These are phyloP conservation scores for Holacanthella duospinosa DNA, from an alignment of 2,888 invertebrate genomes.

Conservation along the genomic window DNA sequence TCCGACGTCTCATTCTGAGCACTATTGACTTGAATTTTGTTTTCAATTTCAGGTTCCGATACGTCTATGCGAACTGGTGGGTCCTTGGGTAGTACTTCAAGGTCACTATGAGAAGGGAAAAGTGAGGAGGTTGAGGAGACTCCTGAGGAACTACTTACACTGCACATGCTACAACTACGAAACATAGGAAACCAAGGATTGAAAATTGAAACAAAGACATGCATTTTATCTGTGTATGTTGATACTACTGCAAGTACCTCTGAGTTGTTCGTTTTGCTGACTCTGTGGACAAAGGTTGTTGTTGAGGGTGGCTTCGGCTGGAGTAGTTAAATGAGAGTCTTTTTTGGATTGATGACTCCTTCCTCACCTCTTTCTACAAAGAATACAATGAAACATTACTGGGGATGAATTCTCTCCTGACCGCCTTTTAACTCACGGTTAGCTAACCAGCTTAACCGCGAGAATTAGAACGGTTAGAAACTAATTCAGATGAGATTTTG, in stretches of 20 bases:
- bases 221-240: too few relatives aligned
- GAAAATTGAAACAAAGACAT: conserved; percentile 14
- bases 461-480: too few relatives aligned
- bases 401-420: not conserved
- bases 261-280: conserved; percentile 26
- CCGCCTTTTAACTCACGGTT: too few relatives aligned
- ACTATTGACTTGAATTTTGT: too few relatives aligned
- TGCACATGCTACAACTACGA: conserved; percentile 37
- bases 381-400: conserved; percentile 12
- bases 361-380: conserved; percentile 45
- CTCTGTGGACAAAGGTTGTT: conserved; percentile 20
- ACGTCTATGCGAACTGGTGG: not conserved
- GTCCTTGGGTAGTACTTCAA: conserved; percentile 22
- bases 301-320: conserved; percentile 37
- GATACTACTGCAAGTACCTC: too few relatives aligned
- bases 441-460: too few relatives aligned
- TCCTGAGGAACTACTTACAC: conserved; percentile 37
- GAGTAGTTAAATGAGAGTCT: conserved; percentile 53
- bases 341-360: conserved; percentile 50
- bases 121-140: conserved; percentile 36
- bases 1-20: too few relatives aligned
- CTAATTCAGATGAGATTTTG: too few relatives aligned
- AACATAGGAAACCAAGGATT: conserved; percentile 17
- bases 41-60: too few relatives aligned
- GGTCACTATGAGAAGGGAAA: conserved; percentile 36